Evolutionary conservation across 2,888 invertebrate species (phyloP), one percentile per base, ranked within the genome.

Genomic region (Barypeithes pellucidus): DNA sequence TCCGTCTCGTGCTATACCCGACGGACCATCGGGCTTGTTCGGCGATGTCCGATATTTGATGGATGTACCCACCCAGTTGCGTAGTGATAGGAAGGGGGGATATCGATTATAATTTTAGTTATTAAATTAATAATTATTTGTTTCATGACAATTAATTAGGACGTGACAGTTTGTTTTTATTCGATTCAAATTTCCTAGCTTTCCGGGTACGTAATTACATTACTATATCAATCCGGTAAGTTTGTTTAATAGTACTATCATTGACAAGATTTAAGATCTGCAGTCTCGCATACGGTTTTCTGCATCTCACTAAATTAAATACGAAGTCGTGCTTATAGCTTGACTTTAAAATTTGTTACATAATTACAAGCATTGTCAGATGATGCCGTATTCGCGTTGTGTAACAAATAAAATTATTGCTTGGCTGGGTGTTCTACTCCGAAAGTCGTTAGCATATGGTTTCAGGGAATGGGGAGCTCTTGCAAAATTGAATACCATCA

Each of bases 251-350:
- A n/a, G n/a, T n/a, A 20, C 12, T 59, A 33, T 54, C 33, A 16
- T 5, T 33, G 54, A n/a, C n/a, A 33, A 33, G 33, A 54, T 54
- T 54, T 33, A 54, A 54, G 33, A 33, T 54, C 54, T 22, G 0
- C 8, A 16, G 5, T 9, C 33, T 29, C 9, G 24, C 33, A 54
- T 54, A 54, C 33, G 33, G 33, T 33, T 54, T 29, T 16, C 33
- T 54, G 29, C 47, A 18, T 47, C 45, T 47, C 20, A 47, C 45
- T 47, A 47, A 47, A 47, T 47, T 47, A 47, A 47, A 47, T 47
- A 47, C 22, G 22, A 18, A 47, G 22, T 47, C 47, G 47, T 47
- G 47, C 20, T 12, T 47, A 18, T 9, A 47, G 11, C 1, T 5
- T 47, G 47, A 20, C 47, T 22, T 11, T 47, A 20, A 47, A 47